These are phyloP conservation scores for Sitta carolinensis DNA, from an alignment of 2,797 vertebrate species.

Conservation along the genomic window DNA sequence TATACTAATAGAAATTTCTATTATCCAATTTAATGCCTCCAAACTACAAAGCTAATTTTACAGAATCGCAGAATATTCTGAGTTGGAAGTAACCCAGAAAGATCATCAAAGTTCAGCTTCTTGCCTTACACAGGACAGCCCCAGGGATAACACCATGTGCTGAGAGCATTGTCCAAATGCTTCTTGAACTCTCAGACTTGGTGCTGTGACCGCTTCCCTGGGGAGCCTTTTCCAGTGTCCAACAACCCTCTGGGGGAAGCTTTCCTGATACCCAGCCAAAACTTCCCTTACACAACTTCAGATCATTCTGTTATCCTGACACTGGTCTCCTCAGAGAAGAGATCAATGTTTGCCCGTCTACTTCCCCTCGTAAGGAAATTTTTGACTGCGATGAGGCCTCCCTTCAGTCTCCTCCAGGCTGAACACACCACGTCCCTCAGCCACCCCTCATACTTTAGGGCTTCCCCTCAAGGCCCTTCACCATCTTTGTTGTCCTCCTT, in stretches of 20 bases:
- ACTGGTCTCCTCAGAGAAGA: not conserved
- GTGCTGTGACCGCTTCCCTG: not conserved
- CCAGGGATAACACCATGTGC: not conserved
- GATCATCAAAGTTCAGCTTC: not conserved
- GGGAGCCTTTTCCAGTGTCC: not conserved
- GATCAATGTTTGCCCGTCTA: not conserved
- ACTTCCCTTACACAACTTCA: not conserved
- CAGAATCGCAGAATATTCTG: not conserved
- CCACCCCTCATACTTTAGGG: rapidly evolving
- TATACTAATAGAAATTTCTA: not conserved
- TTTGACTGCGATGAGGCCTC: rapidly evolving
- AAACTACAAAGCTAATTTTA: not conserved
- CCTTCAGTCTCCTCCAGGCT: not conserved
- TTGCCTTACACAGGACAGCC: not conserved
- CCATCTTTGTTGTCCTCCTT: not conserved
- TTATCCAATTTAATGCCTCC: not conserved
- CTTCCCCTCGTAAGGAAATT: not conserved
- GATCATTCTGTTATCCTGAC: not conserved
- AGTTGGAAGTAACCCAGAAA: not conserved
- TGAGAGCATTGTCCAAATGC: rapidly evolving
- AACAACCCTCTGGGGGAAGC: not conserved
- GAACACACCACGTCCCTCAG: not conserved
- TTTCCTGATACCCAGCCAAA: not conserved
- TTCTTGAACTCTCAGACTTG: not conserved
- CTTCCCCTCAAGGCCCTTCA: not conserved